Evolutionary conservation across 2,888 invertebrate genomes (phyloP).

Genomic region (Noctua comes): DNA sequence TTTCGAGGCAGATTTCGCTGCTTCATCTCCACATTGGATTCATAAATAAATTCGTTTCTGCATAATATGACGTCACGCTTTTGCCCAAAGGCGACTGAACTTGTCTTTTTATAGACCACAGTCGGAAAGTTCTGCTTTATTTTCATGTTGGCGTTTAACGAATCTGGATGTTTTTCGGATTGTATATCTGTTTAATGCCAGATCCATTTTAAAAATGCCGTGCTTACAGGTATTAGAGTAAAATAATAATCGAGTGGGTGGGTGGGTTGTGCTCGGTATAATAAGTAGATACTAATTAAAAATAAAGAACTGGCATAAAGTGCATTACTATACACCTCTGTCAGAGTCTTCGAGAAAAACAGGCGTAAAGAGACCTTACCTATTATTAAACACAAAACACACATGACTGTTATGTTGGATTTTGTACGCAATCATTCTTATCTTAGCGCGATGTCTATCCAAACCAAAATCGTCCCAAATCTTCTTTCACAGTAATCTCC

Average conservation of each 20-base stretch:
- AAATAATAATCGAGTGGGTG: not conserved
- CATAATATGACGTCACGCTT: conserved; percentile 47
- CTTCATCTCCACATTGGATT: conserved; percentile 46
- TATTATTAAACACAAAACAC: not conserved
- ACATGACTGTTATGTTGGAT: not conserved
- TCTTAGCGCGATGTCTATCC: not conserved
- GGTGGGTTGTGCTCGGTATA: not conserved
- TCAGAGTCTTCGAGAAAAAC: not conserved
- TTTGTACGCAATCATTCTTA: not conserved
- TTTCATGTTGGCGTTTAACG: conserved; percentile 30
- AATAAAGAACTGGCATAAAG: not conserved
- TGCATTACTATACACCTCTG: not conserved
- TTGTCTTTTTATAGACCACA: conserved; percentile 25
- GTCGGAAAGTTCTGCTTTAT: conserved; percentile 8
- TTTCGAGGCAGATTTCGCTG: conserved; percentile 44
- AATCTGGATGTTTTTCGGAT: not conserved
- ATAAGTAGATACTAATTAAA: no score
- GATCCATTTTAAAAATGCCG: not conserved
- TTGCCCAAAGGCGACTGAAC: conserved; percentile 44
- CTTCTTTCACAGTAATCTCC: conserved; percentile 17
- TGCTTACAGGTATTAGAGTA: no score
- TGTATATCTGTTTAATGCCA: not conserved
- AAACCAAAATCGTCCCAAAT: conserved; percentile 4
- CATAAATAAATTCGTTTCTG: conserved; percentile 51
- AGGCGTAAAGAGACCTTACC: not conserved